phyloP scores from a whole-genome alignment of 2,113 vertebrate genomes.

The crab-eating macaque (Macaca fascicularis) region DNA sequence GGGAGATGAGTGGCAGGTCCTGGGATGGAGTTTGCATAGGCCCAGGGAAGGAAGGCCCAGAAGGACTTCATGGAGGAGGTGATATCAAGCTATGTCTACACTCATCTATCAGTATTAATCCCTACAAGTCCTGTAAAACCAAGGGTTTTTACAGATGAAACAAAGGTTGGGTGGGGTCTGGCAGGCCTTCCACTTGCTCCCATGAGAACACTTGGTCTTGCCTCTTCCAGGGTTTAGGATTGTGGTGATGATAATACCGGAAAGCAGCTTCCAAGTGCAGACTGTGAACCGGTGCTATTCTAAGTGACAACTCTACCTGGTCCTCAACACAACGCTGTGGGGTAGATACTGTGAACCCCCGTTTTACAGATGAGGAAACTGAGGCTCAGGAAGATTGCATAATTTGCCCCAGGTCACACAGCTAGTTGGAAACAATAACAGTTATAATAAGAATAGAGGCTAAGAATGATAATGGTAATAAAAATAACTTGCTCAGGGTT shows the following conservation, averaged over 20 bases:
- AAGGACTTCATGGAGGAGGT: neutral
- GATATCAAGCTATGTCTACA: neutral
- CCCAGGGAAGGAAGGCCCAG: neutral
- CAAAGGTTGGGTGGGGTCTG: neutral
- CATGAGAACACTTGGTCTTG: neutral
- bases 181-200: neutral
- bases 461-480: neutral
- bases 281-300: neutral
- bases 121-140: neutral
- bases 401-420: neutral
- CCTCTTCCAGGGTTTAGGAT: neutral
- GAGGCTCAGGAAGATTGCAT: neutral
- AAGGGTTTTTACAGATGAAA: neutral
- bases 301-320: neutral
- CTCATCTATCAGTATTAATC: neutral
- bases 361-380: conserved; percentile 26
- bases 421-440: neutral
- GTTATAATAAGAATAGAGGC: neutral
- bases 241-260: too few relatives aligned
- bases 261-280: neutral
- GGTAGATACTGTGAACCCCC: neutral
- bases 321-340: neutral
- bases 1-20: neutral
- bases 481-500: neutral
- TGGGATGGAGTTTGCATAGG: neutral